A percentile compares a stretch with the other conserved stretches of the same genome.
Conservation (phyloP, 1,140 invertebrate genomes). For the Drosophila erecta region DNA sequence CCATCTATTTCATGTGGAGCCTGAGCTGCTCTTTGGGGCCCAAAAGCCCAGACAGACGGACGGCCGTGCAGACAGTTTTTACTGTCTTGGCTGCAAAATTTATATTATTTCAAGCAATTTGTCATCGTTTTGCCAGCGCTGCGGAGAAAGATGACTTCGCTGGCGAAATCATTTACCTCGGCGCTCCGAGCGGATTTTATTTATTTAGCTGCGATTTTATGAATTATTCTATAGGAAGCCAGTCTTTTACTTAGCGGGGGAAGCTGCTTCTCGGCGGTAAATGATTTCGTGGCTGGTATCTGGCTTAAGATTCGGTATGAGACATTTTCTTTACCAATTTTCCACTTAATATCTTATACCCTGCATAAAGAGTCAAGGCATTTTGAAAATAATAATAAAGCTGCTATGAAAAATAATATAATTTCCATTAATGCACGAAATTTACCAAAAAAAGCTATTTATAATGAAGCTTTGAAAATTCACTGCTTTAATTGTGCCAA, state of each 20-base stretch:
- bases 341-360: slow-evolving; percentile 63
- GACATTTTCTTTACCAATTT: slow-evolving; percentile 67
- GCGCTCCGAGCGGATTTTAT: slow-evolving; percentile 5
- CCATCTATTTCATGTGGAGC: slow-evolving; percentile 9
- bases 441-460: too few species aligned
- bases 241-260: not conserved
- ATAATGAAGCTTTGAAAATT: too few species aligned
- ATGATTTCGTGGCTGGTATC: slow-evolving; percentile 38
- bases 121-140: slow-evolving; percentile 77
- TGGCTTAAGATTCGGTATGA: slow-evolving; percentile 4
- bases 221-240: not conserved
- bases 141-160: slow-evolving; percentile 68
- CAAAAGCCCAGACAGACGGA: slow-evolving; percentile 21
- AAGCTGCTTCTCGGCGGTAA: not conserved
- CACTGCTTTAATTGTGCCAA: too few species aligned
- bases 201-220: slow-evolving; percentile 8
- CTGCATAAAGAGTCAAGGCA: not conserved
- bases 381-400: too few species aligned
- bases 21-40: slow-evolving; percentile 30
- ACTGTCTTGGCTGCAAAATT: slow-evolving; percentile 79
- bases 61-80: slow-evolving; percentile 65
- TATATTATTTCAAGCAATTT: slow-evolving; percentile 83
- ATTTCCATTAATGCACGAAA: too few species aligned
- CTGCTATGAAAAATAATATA: too few species aligned
- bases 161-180: slow-evolving; percentile 47